Evolutionary conservation across 2,888 invertebrate species (phyloP).

Genomic region (Pollenia griseotomentosa): DNA sequence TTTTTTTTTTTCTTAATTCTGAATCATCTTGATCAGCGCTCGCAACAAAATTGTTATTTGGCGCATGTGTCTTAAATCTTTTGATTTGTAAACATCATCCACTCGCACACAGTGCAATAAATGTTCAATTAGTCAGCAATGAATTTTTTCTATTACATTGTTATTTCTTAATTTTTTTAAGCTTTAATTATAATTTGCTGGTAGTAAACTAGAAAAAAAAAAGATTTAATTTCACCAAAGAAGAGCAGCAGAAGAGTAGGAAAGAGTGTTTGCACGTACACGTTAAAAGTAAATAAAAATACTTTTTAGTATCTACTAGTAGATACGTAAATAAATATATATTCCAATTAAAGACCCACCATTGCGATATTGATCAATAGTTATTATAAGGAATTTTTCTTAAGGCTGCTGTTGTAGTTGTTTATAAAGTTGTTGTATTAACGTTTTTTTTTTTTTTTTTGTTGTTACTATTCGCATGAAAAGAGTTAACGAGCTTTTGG

Average conservation of each 20-base stretch:
- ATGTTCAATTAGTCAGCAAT: slow-evolving; percentile 60
- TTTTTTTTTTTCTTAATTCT: slow-evolving; percentile 10
- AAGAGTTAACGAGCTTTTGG: slow-evolving; percentile 57
- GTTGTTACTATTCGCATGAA: slow-evolving; percentile 12
- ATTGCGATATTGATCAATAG: slow-evolving; percentile 64
- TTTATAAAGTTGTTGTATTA: slow-evolving; percentile 44
- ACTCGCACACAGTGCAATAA: neutral
- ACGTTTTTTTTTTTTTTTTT: slow-evolving; percentile 7
- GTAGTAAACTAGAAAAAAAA: neutral
- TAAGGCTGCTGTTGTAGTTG: neutral
- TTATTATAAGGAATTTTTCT: slow-evolving; percentile 48
- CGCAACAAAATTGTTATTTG: neutral
- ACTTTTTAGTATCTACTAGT: neutral
- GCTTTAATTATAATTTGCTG: slow-evolving; percentile 38
- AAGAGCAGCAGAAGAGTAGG: neutral
- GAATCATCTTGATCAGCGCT: slow-evolving; percentile 20
- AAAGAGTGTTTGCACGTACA: neutral
- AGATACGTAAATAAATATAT: neutral
- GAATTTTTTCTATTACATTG: slow-evolving; percentile 8
- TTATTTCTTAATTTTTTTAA: slow-evolving; percentile 8
- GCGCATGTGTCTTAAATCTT: slow-evolving; percentile 47
- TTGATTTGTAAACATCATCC: neutral
- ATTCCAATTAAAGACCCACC: slow-evolving; percentile 70
- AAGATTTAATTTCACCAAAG: neutral
- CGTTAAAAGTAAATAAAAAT: slow-evolving; percentile 25